Evolutionary conservation across 2,113 vertebrate genomes (phyloP).

Genomic region (Vulpes ferrilata): DNA sequence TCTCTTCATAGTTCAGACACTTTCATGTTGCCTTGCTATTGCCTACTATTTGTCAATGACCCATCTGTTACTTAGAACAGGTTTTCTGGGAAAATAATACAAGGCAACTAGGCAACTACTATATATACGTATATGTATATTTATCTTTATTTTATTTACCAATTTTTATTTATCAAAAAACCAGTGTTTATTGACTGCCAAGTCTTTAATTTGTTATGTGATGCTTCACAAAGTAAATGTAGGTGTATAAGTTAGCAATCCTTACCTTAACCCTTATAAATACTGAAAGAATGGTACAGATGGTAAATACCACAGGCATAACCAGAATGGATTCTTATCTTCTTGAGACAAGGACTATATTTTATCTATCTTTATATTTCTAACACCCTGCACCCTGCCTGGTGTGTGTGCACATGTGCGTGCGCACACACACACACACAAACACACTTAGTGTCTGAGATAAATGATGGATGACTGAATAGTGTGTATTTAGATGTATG

Average conservation of each 20-base stretch:
- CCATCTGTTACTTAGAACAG: neutral
- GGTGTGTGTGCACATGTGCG: neutral
- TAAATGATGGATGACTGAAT: neutral
- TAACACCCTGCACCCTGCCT: neutral
- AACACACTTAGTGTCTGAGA: neutral
- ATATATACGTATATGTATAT: neutral
- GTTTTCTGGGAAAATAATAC: neutral
- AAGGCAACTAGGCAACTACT: neutral
- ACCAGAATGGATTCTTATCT: neutral
- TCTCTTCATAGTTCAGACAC: neutral
- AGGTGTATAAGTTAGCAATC: neutral
- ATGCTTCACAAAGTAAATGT: neutral
- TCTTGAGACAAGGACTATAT: neutral
- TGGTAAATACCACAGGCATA: neutral
- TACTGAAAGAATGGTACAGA: neutral
- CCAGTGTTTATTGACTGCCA: neutral
- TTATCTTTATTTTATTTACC: neutral
- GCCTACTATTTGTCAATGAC: neutral
- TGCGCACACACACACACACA: neutral
- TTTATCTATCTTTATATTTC: neutral
- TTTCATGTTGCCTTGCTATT: neutral
- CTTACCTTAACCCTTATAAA: neutral
- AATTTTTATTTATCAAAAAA: neutral
- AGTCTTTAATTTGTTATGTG: neutral
- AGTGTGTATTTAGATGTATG: neutral